phyloP scores from a whole-genome alignment of 2,113 vertebrate genomes.

The Progne subis region DNA sequence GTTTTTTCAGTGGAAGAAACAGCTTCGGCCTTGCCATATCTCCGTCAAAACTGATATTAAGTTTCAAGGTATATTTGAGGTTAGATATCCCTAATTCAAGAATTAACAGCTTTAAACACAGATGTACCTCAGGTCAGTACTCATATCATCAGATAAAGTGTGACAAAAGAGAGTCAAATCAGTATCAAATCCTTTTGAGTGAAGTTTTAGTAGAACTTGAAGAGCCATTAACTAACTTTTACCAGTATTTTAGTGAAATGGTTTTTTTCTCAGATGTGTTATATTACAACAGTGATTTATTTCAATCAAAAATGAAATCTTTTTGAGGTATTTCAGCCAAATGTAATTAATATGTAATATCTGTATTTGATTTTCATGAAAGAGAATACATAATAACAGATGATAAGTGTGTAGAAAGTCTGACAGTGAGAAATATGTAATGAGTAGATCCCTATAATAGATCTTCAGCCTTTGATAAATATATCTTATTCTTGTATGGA shows the following conservation, averaged over 20 bases:
- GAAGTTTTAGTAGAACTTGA: not conserved
- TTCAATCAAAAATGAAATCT: not conserved
- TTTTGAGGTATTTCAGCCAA: not conserved
- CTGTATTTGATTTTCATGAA: not conserved
- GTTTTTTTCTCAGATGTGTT: not conserved
- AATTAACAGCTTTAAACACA: not conserved
- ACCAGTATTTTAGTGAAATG: not conserved
- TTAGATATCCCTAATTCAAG: not conserved
- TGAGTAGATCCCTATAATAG: not conserved
- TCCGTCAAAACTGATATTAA: not conserved
- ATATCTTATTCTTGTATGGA: not conserved
- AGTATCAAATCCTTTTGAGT: not conserved
- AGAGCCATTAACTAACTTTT: not conserved
- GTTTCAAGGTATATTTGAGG: not conserved
- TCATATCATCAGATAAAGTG: rapidly evolving
- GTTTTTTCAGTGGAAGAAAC: not conserved
- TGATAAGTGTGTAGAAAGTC: not conserved
- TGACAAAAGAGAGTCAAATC: not conserved
- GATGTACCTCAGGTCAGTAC: not conserved
- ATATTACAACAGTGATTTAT: not conserved
- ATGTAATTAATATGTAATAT: not conserved
- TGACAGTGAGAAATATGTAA: not conserved
- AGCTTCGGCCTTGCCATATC: not conserved
- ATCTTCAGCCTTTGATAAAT: not conserved
- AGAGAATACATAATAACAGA: not conserved